Conservation (phyloP, 1,140 invertebrate species). For the silkworm (Bombyx mori) region ASM3026992v2 NC_085113.1:10979501-10980000, state of each 20-base stretch:
- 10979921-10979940: constrained; percentile 18
- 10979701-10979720: constrained; percentile 1
- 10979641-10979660: constrained; percentile 3
- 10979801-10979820: constrained; percentile 11
- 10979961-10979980: too few species aligned
- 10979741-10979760: constrained; percentile 5
- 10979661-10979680: constrained; percentile 9
- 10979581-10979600: constrained; percentile 2
- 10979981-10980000: constrained; percentile 8
- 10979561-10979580: constrained; percentile 6
- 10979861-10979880: constrained; percentile 12
- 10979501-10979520: background rate
- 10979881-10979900: constrained; percentile 13
- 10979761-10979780: constrained; percentile 9
- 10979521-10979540: constrained; percentile 4
- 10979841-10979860: constrained; percentile 13
- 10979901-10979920: constrained; percentile 17
- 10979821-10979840: constrained; percentile 15
- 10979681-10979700: constrained; percentile 1
- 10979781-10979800: constrained; percentile 7
- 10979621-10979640: constrained; percentile 6
- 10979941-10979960: background rate
- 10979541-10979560: constrained; percentile 3
- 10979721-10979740: too few species aligned
- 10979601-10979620: constrained; percentile 8